phyloP scores from a whole-genome alignment of 2,113 vertebrate species.

The Callaeas wilsoni region DNA sequence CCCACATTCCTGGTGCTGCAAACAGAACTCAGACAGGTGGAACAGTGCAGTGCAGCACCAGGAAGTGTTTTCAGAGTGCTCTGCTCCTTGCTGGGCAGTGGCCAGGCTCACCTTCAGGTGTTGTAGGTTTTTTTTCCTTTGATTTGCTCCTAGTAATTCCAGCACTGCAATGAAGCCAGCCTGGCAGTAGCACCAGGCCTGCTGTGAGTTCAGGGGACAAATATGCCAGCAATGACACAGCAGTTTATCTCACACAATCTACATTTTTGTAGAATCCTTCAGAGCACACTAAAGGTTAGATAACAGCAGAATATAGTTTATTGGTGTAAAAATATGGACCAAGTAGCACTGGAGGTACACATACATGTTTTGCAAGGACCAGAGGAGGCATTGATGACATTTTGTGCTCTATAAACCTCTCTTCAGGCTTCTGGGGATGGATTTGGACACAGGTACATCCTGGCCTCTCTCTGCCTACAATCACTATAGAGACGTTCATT shows the following conservation, averaged over 20 bases:
- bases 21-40: not conserved
- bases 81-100: not conserved
- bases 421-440: not conserved
- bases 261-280: not conserved
- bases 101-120: not conserved
- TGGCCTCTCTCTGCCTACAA: not conserved
- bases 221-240: not conserved
- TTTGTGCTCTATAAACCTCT: not conserved
- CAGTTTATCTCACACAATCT: not conserved
- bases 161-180: not conserved
- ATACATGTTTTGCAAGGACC: not conserved
- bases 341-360: not conserved
- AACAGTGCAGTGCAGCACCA: fast-evolving
- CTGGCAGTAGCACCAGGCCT: not conserved
- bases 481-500: not conserved
- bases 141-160: not conserved
- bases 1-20: not conserved
- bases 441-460: not conserved
- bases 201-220: not conserved
- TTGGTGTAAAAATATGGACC: not conserved
- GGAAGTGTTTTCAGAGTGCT: not conserved
- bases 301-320: not conserved
- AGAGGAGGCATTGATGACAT: not conserved
- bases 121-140: not conserved
- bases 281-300: not conserved